These are phyloP conservation scores for Dryoscopus gambensis DNA, from an alignment of 2,113 vertebrate species.

Conservation along the genomic window DNA sequence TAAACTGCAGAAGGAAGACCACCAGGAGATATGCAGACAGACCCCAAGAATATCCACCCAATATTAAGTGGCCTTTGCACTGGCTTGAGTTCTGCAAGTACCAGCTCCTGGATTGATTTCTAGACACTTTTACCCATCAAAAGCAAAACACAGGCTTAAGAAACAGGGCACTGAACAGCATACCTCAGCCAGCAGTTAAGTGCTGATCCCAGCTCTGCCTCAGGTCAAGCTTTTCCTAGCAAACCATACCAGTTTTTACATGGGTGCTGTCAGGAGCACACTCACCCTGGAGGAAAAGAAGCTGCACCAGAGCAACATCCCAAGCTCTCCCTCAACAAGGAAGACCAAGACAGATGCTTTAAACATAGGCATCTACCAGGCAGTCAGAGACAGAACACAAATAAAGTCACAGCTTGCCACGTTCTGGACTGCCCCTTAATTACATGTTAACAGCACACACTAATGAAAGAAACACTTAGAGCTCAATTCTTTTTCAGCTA, in stretches of 20 bases:
- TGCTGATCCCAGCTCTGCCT: background rate
- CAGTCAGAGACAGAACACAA: background rate
- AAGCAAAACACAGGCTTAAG: background rate
- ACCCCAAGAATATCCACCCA: background rate
- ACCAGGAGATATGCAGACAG: background rate
- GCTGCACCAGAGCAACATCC: rapidly evolving
- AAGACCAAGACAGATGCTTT: rapidly evolving
- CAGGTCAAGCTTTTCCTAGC: background rate
- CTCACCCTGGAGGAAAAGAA: background rate
- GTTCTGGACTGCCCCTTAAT: background rate
- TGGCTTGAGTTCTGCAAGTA: background rate
- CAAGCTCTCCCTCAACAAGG: background rate
- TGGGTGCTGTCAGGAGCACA: background rate
- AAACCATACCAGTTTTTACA: background rate
- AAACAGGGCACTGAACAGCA: background rate
- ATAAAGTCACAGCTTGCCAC: background rate
- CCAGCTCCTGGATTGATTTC: background rate
- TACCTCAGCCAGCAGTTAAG: background rate
- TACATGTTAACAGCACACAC: background rate
- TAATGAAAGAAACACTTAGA: background rate
- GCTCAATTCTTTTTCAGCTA: background rate
- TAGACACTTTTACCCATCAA: background rate
- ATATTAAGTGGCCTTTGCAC: background rate
- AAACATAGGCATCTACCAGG: background rate
- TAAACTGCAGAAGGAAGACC: background rate